phyloP scores from a whole-genome alignment of 2,797 vertebrate genomes.

The Ciconia nigra region DNA sequence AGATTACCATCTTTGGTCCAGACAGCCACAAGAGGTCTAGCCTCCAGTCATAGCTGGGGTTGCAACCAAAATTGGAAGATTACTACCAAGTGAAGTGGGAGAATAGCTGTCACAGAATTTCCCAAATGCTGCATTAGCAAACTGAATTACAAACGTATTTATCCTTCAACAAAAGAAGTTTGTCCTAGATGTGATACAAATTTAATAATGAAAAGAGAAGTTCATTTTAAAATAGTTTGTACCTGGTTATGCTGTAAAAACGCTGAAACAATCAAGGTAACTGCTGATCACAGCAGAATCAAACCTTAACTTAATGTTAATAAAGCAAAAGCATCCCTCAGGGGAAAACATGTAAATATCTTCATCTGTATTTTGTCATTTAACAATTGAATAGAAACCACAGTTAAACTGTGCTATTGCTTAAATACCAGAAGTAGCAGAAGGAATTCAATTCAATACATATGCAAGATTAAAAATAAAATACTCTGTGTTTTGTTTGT shows the following conservation, averaged over 20 bases:
- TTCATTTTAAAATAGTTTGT: background rate
- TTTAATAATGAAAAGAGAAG: background rate
- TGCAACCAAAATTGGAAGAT: constrained; percentile 43
- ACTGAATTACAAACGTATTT: background rate
- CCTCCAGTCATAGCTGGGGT: background rate
- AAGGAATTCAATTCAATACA: background rate
- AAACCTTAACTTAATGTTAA: background rate
- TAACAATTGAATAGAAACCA: background rate
- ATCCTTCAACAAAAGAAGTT: background rate
- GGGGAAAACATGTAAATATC: background rate
- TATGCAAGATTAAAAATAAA: background rate
- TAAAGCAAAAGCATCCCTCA: background rate
- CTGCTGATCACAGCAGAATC: background rate
- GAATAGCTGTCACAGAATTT: background rate
- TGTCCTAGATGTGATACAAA: background rate
- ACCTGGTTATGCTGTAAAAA: background rate
- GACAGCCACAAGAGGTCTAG: constrained; percentile 39
- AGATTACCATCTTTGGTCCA: background rate
- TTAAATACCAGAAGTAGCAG: background rate
- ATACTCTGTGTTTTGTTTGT: background rate
- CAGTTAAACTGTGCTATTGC: background rate
- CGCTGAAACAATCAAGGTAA: background rate
- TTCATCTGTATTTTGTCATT: background rate
- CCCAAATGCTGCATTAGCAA: background rate
- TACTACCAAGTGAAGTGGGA: background rate